Evolutionary conservation across 2,113 vertebrate species (phyloP).

Genomic region (Podarcis cretensis): DNA sequence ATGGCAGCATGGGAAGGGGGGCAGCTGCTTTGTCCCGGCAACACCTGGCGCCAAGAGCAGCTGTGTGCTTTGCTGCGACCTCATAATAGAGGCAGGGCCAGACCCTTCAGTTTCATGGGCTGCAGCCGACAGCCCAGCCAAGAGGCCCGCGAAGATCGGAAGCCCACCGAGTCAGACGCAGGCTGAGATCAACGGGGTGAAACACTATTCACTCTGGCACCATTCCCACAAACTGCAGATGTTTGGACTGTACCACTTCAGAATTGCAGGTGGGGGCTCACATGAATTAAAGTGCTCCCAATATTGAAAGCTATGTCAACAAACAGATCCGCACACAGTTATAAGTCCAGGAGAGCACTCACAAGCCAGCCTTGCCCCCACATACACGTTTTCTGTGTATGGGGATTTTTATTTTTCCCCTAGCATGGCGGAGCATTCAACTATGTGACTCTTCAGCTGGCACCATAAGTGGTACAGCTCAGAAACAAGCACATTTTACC

Average conservation of each 20-base stretch:
- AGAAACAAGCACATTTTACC: neutral
- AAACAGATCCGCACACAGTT: neutral
- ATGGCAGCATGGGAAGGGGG: neutral
- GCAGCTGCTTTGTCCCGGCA: neutral
- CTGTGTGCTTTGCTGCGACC: neutral
- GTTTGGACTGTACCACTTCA: neutral
- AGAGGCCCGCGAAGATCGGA: no score
- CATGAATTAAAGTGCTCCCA: no score
- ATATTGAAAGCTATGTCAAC: neutral
- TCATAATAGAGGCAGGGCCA: neutral
- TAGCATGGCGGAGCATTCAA: no score
- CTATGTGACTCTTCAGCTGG: neutral
- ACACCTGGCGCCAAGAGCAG: neutral
- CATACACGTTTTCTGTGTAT: no score
- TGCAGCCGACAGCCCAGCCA: neutral
- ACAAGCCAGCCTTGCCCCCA: no score
- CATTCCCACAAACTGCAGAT: neutral
- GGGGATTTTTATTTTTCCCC: no score
- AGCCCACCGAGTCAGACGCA: neutral
- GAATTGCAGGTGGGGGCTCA: neutral
- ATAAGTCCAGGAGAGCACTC: neutral
- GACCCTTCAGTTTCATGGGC: neutral
- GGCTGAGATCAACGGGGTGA: neutral
- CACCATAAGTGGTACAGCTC: neutral
- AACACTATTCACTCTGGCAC: neutral